Evolutionary conservation across 2,113 vertebrate genomes (phyloP).

Genomic region (Fregata magnificens): DNA sequence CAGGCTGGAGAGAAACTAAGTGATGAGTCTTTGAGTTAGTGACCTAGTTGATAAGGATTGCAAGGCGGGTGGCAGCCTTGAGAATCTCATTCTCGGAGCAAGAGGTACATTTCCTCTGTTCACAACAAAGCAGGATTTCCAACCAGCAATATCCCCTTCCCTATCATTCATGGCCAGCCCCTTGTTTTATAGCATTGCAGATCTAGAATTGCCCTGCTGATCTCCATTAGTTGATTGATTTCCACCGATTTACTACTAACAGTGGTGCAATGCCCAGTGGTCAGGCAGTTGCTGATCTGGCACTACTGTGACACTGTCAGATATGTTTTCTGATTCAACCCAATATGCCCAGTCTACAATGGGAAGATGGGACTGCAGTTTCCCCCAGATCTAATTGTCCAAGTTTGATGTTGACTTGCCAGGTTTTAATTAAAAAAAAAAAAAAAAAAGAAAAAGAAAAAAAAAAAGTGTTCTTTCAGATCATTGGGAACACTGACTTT

Average conservation of each 20-base stretch:
- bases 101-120: not conserved
- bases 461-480: not conserved
- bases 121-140: rapidly evolving
- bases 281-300: not conserved
- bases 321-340: not conserved
- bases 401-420: not conserved
- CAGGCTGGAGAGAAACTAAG: not conserved
- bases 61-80: rapidly evolving
- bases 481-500: not conserved
- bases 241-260: not conserved
- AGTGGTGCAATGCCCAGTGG: not conserved
- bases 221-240: not conserved
- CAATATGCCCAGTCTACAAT: not conserved
- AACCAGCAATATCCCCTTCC: not conserved
- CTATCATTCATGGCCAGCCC: no score
- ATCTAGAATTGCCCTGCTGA: not conserved
- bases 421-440: not conserved
- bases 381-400: not conserved
- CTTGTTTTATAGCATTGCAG: not conserved
- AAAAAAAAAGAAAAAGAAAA: not conserved
- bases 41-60: not conserved
- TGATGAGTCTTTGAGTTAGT: not conserved
- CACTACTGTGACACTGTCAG: not conserved
- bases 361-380: not conserved
- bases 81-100: not conserved